A percentile compares a stretch with the other conserved stretches of the same genome.
These are phyloP conservation scores for Volucella bombylans DNA, from an alignment of 2,888 invertebrate genomes.

Conservation along the genomic window DNA sequence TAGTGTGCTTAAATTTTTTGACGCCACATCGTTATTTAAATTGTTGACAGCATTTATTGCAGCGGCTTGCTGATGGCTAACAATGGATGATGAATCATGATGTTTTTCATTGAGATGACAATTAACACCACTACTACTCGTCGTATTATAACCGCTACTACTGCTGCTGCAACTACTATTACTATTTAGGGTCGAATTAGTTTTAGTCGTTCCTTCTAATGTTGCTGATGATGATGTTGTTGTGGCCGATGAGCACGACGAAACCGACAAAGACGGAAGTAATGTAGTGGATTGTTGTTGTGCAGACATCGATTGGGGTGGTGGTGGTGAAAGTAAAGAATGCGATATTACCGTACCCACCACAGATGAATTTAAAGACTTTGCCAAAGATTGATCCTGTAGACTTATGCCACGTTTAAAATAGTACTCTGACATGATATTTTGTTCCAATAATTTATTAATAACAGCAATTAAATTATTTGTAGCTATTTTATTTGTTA, in stretches of 20 bases:
- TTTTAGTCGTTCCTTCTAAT: conserved; percentile 35
- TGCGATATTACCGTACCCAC: conserved; percentile 12
- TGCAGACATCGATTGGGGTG: conserved; percentile 32
- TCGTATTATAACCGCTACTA: conserved; percentile 59
- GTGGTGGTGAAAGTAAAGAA: conserved; percentile 51
- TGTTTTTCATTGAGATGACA: conserved; percentile 48
- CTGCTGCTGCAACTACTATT: conserved; percentile 61
- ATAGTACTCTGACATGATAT: conserved; percentile 77
- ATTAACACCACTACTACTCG: conserved; percentile 54
- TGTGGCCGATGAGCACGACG: conserved; percentile 13
- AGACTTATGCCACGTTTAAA: conserved; percentile 75
- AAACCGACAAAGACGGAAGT: no score
- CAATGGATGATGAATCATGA: conserved; percentile 53
- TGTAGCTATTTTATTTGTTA: conserved; percentile 76
- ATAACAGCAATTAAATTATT: conserved; percentile 76
- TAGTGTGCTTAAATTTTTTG: conserved; percentile 72
- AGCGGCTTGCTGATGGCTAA: conserved; percentile 49
- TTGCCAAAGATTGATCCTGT: conserved; percentile 59
- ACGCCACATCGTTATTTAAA: conserved; percentile 50
- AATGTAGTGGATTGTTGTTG: conserved; percentile 28
- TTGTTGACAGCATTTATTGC: conserved; percentile 47
- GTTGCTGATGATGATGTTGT: conserved; percentile 56
- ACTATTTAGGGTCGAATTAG: conserved; percentile 42
- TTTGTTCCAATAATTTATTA: conserved; percentile 76
- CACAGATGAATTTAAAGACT: conserved; percentile 32